These are phyloP conservation scores for Protonibea diacanthus DNA, from an alignment of 2,797 vertebrate species.

Conservation along the genomic window DNA sequence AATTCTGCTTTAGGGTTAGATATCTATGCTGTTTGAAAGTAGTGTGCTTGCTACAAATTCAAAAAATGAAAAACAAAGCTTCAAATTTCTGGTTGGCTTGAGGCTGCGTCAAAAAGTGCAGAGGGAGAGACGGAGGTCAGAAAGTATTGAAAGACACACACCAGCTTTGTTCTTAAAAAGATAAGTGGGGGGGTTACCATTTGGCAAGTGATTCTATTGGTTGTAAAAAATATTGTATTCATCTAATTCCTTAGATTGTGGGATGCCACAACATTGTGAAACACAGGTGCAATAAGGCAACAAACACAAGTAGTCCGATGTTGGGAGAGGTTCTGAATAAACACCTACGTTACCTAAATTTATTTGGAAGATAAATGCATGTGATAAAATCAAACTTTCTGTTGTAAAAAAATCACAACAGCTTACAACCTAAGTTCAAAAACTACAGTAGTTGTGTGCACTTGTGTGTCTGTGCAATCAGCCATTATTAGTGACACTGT, in stretches of 20 bases:
- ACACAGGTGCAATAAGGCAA: neutral
- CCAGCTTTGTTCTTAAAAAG: neutral
- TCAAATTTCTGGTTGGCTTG: neutral
- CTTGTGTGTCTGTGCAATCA: neutral
- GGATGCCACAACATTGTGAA: neutral
- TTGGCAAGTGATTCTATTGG: neutral
- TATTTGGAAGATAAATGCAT: neutral
- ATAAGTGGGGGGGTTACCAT: neutral
- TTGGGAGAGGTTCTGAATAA: neutral
- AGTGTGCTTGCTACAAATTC: neutral
- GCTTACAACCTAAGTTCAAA: neutral
- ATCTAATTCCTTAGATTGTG: neutral
- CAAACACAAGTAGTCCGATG: neutral
- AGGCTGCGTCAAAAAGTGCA: neutral
- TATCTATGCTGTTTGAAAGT: neutral
- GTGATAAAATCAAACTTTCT: neutral
- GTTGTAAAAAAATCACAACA: constrained; percentile 4
- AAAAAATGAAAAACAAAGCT: neutral
- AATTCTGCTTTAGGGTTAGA: neutral
- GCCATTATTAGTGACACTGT: neutral
- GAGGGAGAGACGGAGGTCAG: neutral
- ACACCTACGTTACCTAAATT: neutral
- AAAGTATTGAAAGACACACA: neutral
- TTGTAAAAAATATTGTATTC: no score
- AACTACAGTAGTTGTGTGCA: no score